Conservation (phyloP, 2,113 vertebrate species). For the Vombatus ursinus region DNA sequence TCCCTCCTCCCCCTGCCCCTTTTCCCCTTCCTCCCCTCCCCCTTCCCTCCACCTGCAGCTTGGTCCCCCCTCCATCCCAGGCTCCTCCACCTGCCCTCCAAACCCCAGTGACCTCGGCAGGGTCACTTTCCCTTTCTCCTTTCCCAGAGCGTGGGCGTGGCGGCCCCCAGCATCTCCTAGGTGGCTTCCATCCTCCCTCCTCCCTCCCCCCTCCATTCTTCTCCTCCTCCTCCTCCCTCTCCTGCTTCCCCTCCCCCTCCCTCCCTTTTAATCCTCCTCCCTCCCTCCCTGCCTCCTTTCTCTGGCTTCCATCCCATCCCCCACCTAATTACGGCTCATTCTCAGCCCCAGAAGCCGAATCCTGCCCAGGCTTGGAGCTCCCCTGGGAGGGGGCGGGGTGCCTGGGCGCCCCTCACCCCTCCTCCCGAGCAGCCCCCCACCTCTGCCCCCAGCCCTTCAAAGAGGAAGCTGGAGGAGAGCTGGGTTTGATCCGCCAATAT, state of each 20-base stretch:
- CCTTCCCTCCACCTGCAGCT: neutral
- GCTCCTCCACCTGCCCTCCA: neutral
- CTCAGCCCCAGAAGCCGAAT: neutral
- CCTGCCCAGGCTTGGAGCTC: neutral
- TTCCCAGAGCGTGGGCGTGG: neutral
- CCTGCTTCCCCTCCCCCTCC: neutral
- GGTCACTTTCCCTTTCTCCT: neutral
- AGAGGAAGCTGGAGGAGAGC: neutral
- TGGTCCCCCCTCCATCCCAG: accelerated
- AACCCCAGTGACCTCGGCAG: no score
- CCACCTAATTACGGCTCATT: conserved; percentile 18
- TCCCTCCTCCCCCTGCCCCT: neutral
- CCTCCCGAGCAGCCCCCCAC: neutral
- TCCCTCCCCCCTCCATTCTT: neutral
- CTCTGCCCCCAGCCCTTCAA: neutral
- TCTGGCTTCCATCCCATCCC: neutral
- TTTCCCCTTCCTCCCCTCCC: no score
- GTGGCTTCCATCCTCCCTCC: neutral
- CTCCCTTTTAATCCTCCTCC: neutral
- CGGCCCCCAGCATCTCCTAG: neutral
- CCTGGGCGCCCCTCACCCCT: neutral
- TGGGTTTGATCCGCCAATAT: neutral
- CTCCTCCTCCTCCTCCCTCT: neutral
- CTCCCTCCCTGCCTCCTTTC: neutral
- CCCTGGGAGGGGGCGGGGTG: neutral